Conservation (phyloP, 2,888 invertebrate species). For the Parnassius smintheus region DNA sequence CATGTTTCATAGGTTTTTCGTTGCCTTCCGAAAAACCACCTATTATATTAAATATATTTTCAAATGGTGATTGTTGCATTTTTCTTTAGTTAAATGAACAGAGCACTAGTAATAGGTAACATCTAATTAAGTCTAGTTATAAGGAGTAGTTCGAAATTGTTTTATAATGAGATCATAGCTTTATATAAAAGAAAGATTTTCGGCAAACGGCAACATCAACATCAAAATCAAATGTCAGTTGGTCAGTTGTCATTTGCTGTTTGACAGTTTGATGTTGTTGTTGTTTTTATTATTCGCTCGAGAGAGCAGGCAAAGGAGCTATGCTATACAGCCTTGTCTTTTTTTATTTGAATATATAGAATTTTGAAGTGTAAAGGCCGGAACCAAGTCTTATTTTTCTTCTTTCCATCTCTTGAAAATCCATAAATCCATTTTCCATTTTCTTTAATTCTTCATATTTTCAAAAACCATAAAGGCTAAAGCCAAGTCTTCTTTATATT, state of each 20-base stretch:
- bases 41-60: slow-evolving; percentile 85
- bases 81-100: slow-evolving; percentile 19
- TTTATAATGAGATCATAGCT: slow-evolving; percentile 32
- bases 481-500: no score
- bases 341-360: no score
- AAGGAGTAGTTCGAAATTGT: slow-evolving; percentile 25
- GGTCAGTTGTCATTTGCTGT: background rate
- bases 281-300: background rate
- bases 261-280: slow-evolving; percentile 10
- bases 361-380: no score
- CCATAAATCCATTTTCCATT: background rate
- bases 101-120: slow-evolving; percentile 14
- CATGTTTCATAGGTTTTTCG: slow-evolving; percentile 94
- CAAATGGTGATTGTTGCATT: slow-evolving; percentile 82
- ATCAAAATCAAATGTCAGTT: slow-evolving; percentile 11
- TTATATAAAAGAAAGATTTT: slow-evolving; percentile 24
- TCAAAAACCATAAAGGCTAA: no score
- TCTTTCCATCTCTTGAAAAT: background rate
- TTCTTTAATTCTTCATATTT: no score
- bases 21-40: slow-evolving; percentile 87
- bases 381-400: background rate
- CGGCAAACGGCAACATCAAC: slow-evolving; percentile 8
- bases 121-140: slow-evolving; percentile 58
- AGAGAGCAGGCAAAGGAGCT: no score
- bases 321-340: no score